A percentile compares a stretch with the other conserved stretches of the same genome.
phyloP scores from a whole-genome alignment of 2,797 vertebrate species.

The Cebuella pygmaea region DNA sequence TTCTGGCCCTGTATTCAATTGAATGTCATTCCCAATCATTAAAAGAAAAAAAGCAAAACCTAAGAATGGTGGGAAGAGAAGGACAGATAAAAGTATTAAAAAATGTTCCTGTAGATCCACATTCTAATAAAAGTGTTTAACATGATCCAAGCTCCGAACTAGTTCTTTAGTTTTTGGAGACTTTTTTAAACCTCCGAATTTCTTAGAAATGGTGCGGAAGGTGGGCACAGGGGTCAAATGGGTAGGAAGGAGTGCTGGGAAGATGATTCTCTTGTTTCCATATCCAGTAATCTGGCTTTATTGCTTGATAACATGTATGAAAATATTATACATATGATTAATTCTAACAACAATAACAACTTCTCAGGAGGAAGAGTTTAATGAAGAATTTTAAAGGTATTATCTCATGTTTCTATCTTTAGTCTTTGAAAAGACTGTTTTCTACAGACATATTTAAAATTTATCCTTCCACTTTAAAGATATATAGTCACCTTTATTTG shows the following conservation, averaged over 20 bases:
- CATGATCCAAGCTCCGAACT: background rate
- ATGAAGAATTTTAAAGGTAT: conserved; percentile 33
- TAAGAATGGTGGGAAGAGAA: background rate
- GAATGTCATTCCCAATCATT: conserved; percentile 60
- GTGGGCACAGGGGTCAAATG: rapidly evolving
- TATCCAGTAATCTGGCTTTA: conserved; percentile 30
- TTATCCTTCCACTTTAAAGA: conserved; percentile 2
- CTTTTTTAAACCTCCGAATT: conserved; percentile 45
- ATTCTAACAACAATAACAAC: conserved; percentile 50
- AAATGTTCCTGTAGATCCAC: background rate
- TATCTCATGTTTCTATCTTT: conserved; percentile 41
- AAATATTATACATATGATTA: conserved; percentile 63
- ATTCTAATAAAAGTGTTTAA: background rate
- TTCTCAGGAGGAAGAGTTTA: conserved; percentile 30
- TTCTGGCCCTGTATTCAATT: conserved; percentile 74
- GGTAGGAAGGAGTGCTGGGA: background rate
- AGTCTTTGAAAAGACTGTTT: conserved; percentile 50
- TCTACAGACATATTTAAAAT: background rate
- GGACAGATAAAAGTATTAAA: background rate
- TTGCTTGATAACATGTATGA: conserved; percentile 56
- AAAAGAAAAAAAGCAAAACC: background rate
- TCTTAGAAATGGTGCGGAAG: background rate
- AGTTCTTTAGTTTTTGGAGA: background rate
- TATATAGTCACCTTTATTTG: conserved; percentile 9
- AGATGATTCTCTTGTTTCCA: conserved; percentile 49